Percentiles rank a stretch among this genome's conserved stretches.
Conservation (phyloP, 2,888 invertebrate genomes). For the Acleris laterana region DNA sequence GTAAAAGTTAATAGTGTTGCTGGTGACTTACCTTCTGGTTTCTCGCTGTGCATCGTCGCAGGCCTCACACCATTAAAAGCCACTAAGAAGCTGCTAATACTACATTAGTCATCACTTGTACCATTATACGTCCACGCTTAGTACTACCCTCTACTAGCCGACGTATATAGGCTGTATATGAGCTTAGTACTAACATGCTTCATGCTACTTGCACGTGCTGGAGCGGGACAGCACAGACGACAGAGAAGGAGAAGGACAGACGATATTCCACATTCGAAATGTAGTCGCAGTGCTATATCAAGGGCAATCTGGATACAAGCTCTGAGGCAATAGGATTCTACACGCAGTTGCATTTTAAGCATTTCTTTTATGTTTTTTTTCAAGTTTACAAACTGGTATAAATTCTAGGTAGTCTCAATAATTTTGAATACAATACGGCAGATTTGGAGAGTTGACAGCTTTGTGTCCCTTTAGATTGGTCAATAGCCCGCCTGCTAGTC, state of each 20-base stretch:
- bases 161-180: constrained; percentile 15
- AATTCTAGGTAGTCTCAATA: neutral
- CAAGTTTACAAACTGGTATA: too few species aligned
- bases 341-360: neutral
- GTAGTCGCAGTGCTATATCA: constrained; percentile 22
- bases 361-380: neutral
- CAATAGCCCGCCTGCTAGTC: too few species aligned
- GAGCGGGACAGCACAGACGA: constrained; percentile 31
- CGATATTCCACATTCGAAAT: constrained; percentile 29
- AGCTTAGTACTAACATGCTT: constrained; percentile 44
- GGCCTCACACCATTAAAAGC: constrained; percentile 20
- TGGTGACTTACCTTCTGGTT: constrained; percentile 21
- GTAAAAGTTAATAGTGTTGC: constrained; percentile 16
- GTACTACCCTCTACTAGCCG: constrained; percentile 14
- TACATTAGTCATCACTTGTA: constrained; percentile 63
- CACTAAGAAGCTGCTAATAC: constrained; percentile 38
- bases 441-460: too few species aligned
- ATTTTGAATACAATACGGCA: neutral
- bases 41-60: constrained; percentile 10
- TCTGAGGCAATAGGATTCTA: constrained; percentile 5
- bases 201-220: constrained; percentile 40
- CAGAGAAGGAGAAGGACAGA: constrained; percentile 30
- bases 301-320: constrained; percentile 37
- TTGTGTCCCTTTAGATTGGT: too few species aligned
- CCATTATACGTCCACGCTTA: constrained; percentile 47